Base-by-base conservation (phyloP, 2,113 vertebrate genomes). In the Donacobius atricapilla region DNA sequence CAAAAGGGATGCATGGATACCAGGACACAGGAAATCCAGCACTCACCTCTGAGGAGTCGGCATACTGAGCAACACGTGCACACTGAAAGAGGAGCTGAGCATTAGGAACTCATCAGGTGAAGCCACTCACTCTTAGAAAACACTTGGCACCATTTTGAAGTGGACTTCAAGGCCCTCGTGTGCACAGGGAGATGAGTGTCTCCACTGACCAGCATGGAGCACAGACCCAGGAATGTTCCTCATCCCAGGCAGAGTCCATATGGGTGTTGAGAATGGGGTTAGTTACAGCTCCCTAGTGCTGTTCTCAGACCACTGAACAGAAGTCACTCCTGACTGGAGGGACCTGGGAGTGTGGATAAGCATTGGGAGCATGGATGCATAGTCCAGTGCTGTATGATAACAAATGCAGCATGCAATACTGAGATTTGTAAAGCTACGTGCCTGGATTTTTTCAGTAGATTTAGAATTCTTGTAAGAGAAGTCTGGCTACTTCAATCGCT, bases 1-100 rank as follows among this genome's bases (percentile, higher is more conserved):
- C 30, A 7, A 20, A 61, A 50, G 70, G 84, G 83, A 93, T 37
- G 92, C 50, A 1, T 25, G 83, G 81, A 60, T 65, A 82, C 37
- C 10, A 11, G 80, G 57, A 50, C 6, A 13, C 69, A 30, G 57
- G 88, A 78, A 81, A 94, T 84, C 64, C 88, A 93, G 70, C 89
- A 98, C 98, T 98, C 97, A 98, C 98, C 98, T 98, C 96, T 94
- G 81, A 98, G 83, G 92, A 97, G 97, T 83, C 96, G 95, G 91
- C 98, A 98, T 7, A 96, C 86, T 1, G 97, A 97, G 94, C 98
- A 98, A 96, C 98, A 98, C 39, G 98, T 96, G 80, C 98, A 98
- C 83, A 91, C 98, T 98, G 98, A 56, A 97, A 97, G 95, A 97
- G 96, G 97, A 97, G 96, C 31, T 58, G 91, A 94, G 91, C 4